Conservation (phyloP, 2,113 vertebrate species). For the Neolamprologus longior region DNA sequence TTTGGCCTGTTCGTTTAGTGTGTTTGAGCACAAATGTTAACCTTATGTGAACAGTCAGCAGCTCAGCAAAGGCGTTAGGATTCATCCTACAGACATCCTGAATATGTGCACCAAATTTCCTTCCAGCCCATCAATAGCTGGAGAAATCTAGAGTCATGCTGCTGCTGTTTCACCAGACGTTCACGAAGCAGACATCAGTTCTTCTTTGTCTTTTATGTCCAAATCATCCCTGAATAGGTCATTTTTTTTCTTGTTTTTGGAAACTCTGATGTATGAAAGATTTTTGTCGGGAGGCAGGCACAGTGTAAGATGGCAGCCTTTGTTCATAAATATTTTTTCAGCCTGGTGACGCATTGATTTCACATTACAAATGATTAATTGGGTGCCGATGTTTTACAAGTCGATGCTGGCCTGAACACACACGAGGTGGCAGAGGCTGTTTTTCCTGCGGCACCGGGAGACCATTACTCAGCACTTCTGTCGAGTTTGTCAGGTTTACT, state of each 20-base stretch:
- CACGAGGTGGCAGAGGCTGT: neutral
- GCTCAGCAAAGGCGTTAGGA: neutral
- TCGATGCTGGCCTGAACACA: neutral
- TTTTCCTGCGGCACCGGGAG: neutral
- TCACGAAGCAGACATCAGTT: neutral
- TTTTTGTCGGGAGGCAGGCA: neutral
- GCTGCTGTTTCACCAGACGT: neutral
- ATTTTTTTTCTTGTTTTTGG: rapidly evolving
- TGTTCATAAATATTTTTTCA: constrained; percentile 11
- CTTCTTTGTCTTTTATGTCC: neutral
- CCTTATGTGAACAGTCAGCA: neutral
- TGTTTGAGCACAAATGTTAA: neutral
- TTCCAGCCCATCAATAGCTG: neutral
- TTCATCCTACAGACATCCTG: neutral
- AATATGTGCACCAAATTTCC: neutral
- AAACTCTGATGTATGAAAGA: neutral
- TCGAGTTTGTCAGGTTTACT: neutral
- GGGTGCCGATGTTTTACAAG: constrained; percentile 16
- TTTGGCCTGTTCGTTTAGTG: neutral
- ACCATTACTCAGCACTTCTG: constrained; percentile 14
- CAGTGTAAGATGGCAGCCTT: neutral
- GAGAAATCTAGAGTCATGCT: neutral
- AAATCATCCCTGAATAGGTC: neutral
- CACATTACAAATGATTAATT: constrained; percentile 17
- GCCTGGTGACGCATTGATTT: constrained; percentile 8